phyloP scores from a whole-genome alignment of 2,113 vertebrate species.

The Nothoprocta pentlandii region DNA sequence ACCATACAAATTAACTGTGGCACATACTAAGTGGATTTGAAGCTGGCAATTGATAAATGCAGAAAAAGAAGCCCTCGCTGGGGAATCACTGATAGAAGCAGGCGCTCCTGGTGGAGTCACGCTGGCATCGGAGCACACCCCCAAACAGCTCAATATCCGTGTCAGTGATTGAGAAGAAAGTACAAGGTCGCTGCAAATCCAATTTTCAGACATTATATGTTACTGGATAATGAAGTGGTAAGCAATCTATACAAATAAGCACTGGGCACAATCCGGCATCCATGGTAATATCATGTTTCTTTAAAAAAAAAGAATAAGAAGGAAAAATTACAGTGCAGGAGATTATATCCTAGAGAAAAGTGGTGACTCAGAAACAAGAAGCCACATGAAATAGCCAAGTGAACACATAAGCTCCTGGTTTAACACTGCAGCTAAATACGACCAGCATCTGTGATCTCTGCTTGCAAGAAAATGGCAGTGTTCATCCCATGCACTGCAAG shows the following conservation, averaged over 20 bases:
- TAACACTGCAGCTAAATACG: background rate
- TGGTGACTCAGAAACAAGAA: background rate
- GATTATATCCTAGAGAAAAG: background rate
- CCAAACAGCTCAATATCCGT: conserved; percentile 59
- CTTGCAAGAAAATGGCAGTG: background rate
- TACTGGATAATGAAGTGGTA: conserved; percentile 61
- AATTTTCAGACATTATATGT: conserved; percentile 47
- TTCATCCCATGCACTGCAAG: too few species aligned
- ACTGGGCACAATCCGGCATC: background rate
- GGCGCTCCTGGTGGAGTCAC: conserved; percentile 15
- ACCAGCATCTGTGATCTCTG: background rate
- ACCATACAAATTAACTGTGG: conserved; percentile 43
- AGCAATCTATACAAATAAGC: conserved; percentile 43
- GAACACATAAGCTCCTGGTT: background rate
- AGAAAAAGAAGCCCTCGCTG: conserved; percentile 26
- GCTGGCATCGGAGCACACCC: conserved; percentile 22
- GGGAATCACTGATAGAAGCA: conserved; percentile 1
- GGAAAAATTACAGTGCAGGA: background rate
- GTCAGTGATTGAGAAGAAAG: conserved; percentile 39
- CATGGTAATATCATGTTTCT: conserved; percentile 19
- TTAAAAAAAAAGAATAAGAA: background rate
- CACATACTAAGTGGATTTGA: conserved; percentile 47
- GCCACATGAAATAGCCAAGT: background rate
- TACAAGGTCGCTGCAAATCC: conserved; percentile 49
- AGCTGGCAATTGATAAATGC: conserved; percentile 43